phyloP scores from a whole-genome alignment of 2,113 vertebrate genomes.

The Tympanuchus pallidicinctus region DNA sequence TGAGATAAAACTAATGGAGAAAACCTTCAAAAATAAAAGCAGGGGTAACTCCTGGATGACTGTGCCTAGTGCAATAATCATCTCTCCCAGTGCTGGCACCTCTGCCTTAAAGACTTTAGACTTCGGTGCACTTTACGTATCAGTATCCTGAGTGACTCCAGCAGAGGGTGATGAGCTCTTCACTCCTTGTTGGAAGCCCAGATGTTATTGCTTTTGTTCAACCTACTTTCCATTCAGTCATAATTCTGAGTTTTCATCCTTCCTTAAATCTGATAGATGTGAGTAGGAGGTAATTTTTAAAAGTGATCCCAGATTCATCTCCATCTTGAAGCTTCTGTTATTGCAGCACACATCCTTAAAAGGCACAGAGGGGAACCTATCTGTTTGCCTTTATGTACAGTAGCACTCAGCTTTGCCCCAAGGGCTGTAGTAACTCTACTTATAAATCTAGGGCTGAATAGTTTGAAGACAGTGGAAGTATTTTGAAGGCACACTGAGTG shows the following conservation, averaged over 20 bases:
- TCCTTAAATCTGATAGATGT: not conserved
- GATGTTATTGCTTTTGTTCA: not conserved
- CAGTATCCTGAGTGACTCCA: not conserved
- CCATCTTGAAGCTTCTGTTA: not conserved
- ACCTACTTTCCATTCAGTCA: not conserved
- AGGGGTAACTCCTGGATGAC: not conserved
- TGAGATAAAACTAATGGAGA: slow-evolving; percentile 22
- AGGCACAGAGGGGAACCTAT: not conserved
- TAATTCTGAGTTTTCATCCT: not conserved
- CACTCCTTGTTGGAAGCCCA: not conserved
- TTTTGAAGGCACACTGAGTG: not conserved
- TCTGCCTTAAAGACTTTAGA: not conserved
- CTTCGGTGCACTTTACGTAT: not conserved
- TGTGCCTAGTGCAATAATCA: not conserved
- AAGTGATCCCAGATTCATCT: not conserved
- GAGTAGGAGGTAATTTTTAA: not conserved
- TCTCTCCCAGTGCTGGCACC: not conserved
- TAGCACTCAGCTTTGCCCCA: not conserved
- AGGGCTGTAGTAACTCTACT: no score
- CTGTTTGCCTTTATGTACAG: not conserved
- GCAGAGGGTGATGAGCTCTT: not conserved
- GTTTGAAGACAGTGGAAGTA: not conserved
- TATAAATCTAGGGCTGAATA: not conserved
- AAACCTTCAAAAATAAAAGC: slow-evolving; percentile 14
- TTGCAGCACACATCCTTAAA: not conserved